Conservation (phyloP, 2,888 invertebrate species). For the Agonopterix subpropinquella region DNA sequence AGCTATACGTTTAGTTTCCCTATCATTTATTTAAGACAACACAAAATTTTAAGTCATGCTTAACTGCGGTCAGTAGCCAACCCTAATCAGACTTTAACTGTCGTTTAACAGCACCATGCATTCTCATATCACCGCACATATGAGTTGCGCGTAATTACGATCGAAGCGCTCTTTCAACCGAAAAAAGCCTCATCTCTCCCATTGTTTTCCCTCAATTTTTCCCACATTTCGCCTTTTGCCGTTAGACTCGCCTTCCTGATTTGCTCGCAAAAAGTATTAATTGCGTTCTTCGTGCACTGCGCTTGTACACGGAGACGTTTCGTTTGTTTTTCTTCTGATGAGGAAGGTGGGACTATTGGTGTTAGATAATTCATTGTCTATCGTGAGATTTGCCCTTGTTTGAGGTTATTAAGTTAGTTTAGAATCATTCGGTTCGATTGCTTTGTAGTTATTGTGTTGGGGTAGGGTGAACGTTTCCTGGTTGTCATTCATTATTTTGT, state of each 20-base stretch:
- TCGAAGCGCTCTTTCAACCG: conserved; percentile 68
- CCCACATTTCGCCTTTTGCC: conserved; percentile 72
- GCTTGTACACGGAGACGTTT: neutral
- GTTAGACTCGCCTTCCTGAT: conserved; percentile 68
- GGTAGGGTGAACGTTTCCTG: no score
- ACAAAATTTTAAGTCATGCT: no score
- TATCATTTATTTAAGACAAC: no score
- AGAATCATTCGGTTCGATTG: no score
- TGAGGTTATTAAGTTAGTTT: neutral
- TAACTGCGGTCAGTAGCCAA: no score
- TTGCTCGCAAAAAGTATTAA: conserved; percentile 63
- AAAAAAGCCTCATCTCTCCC: conserved; percentile 64
- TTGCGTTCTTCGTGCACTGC: conserved; percentile 54
- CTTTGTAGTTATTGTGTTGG: no score
- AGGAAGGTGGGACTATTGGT: conserved; percentile 6
- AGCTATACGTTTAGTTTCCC: no score
- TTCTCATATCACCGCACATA: conserved; percentile 43
- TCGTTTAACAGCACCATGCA: conserved; percentile 7
- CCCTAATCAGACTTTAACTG: no score
- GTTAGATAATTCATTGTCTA: conserved; percentile 12
- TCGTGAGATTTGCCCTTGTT: conserved; percentile 11
- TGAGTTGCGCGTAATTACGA: conserved; percentile 58
- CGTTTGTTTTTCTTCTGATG: conserved; percentile 4
- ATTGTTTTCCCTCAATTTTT: conserved; percentile 55
- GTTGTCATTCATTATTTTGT: no score